These are phyloP conservation scores for Pan paniscus DNA, from an alignment of 2,113 vertebrate genomes.

Conservation along the genomic window DNA sequence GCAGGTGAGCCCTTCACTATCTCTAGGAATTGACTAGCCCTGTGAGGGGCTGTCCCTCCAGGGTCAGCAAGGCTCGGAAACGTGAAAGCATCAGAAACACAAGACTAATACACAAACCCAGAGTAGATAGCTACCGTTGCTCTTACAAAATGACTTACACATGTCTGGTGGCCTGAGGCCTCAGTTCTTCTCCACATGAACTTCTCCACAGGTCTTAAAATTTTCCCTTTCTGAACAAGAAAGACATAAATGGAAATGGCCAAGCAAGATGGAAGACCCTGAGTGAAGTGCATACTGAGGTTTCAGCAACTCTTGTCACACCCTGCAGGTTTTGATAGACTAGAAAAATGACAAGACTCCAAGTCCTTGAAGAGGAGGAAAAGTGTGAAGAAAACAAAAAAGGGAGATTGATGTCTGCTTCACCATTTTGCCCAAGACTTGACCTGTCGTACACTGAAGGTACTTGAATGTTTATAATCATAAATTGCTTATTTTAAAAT, in stretches of 20 bases:
- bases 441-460: not conserved
- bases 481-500: constrained; percentile 17
- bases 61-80: not conserved
- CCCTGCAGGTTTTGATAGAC: not conserved
- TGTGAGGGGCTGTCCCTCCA: not conserved
- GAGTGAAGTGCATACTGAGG: not conserved
- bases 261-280: not conserved
- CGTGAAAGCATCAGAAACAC: not conserved
- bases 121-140: not conserved
- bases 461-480: not conserved
- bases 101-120: not conserved
- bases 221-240: not conserved
- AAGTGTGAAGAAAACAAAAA: not conserved
- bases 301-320: not conserved
- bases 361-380: not conserved
- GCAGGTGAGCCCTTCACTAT: not conserved
- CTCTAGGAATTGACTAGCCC: not conserved
- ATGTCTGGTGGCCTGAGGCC: not conserved
- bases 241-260: not conserved
- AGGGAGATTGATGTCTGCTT: not conserved
- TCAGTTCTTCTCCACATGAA: not conserved
- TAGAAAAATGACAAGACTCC: not conserved
- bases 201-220: not conserved
- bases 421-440: not conserved
- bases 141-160: not conserved